Evolutionary conservation across 2,797 vertebrate genomes (phyloP), one percentile per base, ranked within the genome.

Genomic region (Premnoplex brunnescens): DNA sequence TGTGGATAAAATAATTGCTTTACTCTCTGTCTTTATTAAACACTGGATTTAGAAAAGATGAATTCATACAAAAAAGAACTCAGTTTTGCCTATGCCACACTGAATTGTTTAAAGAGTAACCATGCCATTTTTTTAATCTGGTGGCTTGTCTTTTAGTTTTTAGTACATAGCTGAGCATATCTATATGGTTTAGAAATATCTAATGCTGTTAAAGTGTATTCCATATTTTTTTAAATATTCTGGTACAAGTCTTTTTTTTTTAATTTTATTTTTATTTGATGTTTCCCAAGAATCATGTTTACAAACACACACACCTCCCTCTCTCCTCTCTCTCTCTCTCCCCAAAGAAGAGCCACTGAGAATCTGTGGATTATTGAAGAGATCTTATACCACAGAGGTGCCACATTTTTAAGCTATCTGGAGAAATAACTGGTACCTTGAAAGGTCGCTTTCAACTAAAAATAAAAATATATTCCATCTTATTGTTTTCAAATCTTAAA

Each of bases 1-100:
- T 91, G 77, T 32, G 67, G 23, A 27, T 94, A 88, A 94, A 97
- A 93, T 96, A 97, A 96, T 93, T 96, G n/a, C 51, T 88, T 23
- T 55, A 32, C 39, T 88, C 69, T 85, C 73, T 79, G 78, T 54
- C 73, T 82, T 91, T 95, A 95, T 97, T 95, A 92, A 96, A 86
- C 37, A 56, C 7, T 30, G 15, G 3, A 30, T 84, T 92, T 91
- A 79, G 72, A 73, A 91, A 86, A 85, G 32, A 95, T 81, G 46
- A 80, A 16, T 85, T 88, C 41, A 51, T 76, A 49, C 46, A 92
- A 91, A 82, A 26, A 85, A 77, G 77, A 88, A 26, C 32, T 66
- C 37, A 69, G 37, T 19, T 55, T 67, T 71, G 27, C 24, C 39
- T 85, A 20, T 39, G 22, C 6, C 32, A 32, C 68, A 37, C 26